Conservation (phyloP, 2,888 invertebrate genomes). For the Oithona nana region DNA sequence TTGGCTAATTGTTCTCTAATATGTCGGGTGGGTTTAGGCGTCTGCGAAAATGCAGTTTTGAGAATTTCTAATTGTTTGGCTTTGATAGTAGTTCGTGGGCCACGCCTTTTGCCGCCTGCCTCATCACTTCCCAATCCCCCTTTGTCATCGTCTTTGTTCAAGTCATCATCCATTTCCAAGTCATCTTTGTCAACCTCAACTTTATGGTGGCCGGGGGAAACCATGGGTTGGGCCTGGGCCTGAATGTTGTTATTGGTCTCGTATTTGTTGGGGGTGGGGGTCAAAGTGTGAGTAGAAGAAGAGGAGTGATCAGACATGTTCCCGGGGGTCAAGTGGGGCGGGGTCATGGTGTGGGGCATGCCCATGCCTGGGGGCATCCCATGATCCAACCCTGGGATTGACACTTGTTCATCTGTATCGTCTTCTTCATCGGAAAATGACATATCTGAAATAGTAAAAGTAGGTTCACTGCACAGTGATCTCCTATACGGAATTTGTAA, state of each 20-base stretch:
- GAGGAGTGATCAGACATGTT: not conserved
- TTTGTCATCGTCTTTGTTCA: conserved; percentile 4
- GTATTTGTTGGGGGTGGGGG: conserved; percentile 12
- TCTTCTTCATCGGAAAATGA: conserved; percentile 13
- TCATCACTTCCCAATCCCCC: conserved; percentile 5
- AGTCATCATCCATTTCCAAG: not conserved
- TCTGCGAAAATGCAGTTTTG: conserved; percentile 95
- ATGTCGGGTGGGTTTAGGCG: conserved; percentile 96
- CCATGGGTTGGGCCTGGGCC: not conserved
- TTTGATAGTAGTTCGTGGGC: conserved; percentile 96
- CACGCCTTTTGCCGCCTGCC: conserved; percentile 68
- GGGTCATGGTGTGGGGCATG: not conserved
- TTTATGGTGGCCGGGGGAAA: not conserved
- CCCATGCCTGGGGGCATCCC: not conserved
- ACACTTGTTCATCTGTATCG: conserved; percentile 3
- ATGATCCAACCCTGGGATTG: not conserved
- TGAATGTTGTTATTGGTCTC: conserved; percentile 17
- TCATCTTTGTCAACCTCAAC: conserved; percentile 6
- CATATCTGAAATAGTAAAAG: conserved; percentile 8
- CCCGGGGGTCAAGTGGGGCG: conserved; percentile 1
- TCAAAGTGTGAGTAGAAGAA: conserved; percentile 8
- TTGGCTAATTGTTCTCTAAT: conserved; percentile 97
- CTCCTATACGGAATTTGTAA: too few relatives aligned
- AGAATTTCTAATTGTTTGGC: conserved; percentile 96
- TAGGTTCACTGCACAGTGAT: too few relatives aligned